Base-by-base conservation (phyloP, 2,797 vertebrate genomes). In the Cryptoprocta ferox region DNA sequence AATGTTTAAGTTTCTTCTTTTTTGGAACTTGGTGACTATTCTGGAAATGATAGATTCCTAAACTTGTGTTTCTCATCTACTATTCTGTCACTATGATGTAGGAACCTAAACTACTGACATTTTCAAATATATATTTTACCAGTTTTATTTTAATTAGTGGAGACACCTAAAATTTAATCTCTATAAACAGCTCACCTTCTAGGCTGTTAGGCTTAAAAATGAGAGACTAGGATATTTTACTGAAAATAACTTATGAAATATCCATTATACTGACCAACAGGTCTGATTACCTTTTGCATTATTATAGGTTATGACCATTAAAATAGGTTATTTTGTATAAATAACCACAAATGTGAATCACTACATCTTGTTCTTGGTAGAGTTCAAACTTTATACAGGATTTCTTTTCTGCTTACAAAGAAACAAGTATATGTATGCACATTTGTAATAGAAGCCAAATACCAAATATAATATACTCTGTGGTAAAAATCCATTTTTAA, bases 1-100 rank as follows among this genome's bases (percentile, higher is more conserved):
- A 35, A 59, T 39, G 32, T 87, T 88, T 75, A 42, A 16, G 37
- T 80, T 78, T 76, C 15, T 66, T 32, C 18, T 30, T 16, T 92
- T 79, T 68, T 66, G 13, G 78, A 94, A 94, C 24, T 26, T 39
- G 12, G 35, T 70, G 14, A 7, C 39, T 83, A 80, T 96, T 83
- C 78, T 35, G 13, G 81, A 95, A 91, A 80, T 65, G n/a, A 35
- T 6, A 0, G 48, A 24, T 56, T 78, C 45, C 61, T 92, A 45
- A 86, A 79, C 26, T 83, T 95, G 80, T 45, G n/a, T 96, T 39
- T 45, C 39, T 89, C 42, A 96, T 71, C 50, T 82, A 71, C 63
- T 56, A 19, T 50, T 30, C 42, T 88, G n/a, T 90, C 95, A 63
- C 15, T 82, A 11, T 78, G 61, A 88, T 70, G 68, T 32, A 73